Evolutionary conservation across 2,113 vertebrate genomes (phyloP).

Genomic region (Heterocephalus glaber): DNA sequence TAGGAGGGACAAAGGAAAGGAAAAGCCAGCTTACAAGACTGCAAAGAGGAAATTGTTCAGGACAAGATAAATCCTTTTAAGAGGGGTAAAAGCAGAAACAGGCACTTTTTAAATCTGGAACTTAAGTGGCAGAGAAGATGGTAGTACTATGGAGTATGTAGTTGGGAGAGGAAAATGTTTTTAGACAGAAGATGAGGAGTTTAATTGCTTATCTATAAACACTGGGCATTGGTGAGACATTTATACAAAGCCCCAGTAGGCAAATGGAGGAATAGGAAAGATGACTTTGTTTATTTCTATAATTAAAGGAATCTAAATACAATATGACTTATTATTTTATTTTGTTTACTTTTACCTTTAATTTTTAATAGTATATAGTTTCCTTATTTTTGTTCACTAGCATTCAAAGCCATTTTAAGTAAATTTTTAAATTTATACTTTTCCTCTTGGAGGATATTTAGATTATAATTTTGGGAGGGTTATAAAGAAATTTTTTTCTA

Average conservation of each 20-base stretch:
- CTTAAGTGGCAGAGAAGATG: neutral
- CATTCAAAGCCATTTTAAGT: neutral
- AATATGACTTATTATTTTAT: neutral
- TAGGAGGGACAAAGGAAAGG: neutral
- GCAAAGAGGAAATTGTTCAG: neutral
- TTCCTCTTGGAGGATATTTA: conserved; percentile 17
- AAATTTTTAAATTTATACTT: neutral
- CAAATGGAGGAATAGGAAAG: neutral
- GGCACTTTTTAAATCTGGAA: neutral
- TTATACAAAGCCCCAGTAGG: neutral
- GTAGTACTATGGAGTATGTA: neutral
- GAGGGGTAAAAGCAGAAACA: neutral
- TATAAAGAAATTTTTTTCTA: neutral
- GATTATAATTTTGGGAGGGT: neutral
- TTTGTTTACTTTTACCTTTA: neutral
- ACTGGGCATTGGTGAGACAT: neutral
- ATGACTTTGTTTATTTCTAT: neutral
- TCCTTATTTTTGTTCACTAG: neutral
- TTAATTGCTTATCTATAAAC: neutral
- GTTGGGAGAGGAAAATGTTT: neutral
- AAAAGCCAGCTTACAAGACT: neutral
- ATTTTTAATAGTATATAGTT: neutral
- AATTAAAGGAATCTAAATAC: neutral
- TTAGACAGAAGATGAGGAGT: neutral
- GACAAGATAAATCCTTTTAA: neutral